Evolutionary conservation across 2,888 invertebrate species (phyloP), one percentile per base, ranked within the genome.

Genomic region (Serripes groenlandicus): DNA sequence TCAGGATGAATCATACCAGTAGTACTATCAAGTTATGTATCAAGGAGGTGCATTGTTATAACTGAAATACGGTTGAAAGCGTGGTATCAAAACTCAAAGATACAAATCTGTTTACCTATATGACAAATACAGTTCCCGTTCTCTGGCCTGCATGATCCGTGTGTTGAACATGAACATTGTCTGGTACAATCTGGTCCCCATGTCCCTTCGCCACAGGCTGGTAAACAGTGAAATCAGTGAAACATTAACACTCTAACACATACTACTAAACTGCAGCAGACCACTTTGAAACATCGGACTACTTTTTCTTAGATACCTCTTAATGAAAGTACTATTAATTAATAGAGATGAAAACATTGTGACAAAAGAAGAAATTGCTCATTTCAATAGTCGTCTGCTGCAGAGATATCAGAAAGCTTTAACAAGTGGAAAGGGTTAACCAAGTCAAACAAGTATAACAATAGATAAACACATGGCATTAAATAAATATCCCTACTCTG

Each of bases 171-270:
- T n/a, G 85, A 58, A 64, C 91, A 91, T 32, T 58, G 52, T n/a
- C 85, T 64, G 15, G 64, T 72, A 80, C 91, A 91, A 66, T 86
- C 75, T n/a, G 74, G 81, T 11, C 90, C 90, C 89, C 90, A 90
- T 0, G 52, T 73, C 23, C 84, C 78, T 9, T 69, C 23, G 5
- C 74, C 68, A 81, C 90, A 91, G 32, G 85, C 90, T 90, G 69
- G 1, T 75, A 56, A 56, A 72, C 21, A 52, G 15, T 11, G 18
- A 1, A 4, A 3, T 23, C 5, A 3, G 23, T 30, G 23, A 56
- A 11, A n/a, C 23, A 56, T 23, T 11, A 11, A 4, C 9, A 23
- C 23, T 9, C 21, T 11, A 2, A 3, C 2, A 56, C 11, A 56
- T 56, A 23, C 23, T 32, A 30, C 62, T 9, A 32, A 62, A 3